Conservation (phyloP, 2,888 invertebrate species). For the Ptilodon capucinus region DNA sequence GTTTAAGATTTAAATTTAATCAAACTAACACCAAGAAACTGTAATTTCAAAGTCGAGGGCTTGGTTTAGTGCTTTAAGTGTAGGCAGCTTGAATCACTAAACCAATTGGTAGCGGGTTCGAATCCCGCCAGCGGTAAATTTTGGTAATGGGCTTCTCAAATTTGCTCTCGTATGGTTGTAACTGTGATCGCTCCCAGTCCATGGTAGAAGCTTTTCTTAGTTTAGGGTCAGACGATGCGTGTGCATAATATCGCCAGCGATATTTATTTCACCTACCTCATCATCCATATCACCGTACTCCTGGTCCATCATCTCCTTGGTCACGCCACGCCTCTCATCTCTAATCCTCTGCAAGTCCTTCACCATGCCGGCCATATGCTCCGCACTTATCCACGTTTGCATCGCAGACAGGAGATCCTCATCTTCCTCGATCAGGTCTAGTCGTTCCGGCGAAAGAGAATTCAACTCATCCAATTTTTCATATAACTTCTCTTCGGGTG, state of each 20-base stretch:
- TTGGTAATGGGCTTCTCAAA: too few relatives aligned
- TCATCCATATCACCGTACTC: constrained; percentile 61
- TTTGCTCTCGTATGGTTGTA: too few relatives aligned
- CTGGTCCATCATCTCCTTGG: constrained; percentile 43
- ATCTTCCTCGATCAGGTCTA: constrained; percentile 59
- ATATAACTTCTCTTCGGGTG: constrained; percentile 46
- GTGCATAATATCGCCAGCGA: neutral
- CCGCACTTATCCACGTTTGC: constrained; percentile 60
- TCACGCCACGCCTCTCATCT: constrained; percentile 44
- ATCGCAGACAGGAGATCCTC: constrained; percentile 63
- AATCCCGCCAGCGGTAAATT: too few relatives aligned
- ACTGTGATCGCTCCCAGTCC: too few relatives aligned
- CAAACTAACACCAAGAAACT: too few relatives aligned
- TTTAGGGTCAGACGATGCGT: too few relatives aligned
- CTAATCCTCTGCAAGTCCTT: constrained; percentile 61
- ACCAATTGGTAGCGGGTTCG: too few relatives aligned
- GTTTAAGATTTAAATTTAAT: too few relatives aligned
- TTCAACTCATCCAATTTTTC: constrained; percentile 64
- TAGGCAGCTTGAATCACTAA: too few relatives aligned
- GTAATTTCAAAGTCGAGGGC: too few relatives aligned
- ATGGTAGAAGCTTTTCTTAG: too few relatives aligned
- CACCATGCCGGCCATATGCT: constrained; percentile 58
- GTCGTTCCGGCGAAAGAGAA: constrained; percentile 48
- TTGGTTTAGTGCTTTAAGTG: too few relatives aligned
- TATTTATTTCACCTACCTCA: constrained; percentile 42